Conservation (phyloP, 2,113 vertebrate species). For the Accipiter virgatus region DNA sequence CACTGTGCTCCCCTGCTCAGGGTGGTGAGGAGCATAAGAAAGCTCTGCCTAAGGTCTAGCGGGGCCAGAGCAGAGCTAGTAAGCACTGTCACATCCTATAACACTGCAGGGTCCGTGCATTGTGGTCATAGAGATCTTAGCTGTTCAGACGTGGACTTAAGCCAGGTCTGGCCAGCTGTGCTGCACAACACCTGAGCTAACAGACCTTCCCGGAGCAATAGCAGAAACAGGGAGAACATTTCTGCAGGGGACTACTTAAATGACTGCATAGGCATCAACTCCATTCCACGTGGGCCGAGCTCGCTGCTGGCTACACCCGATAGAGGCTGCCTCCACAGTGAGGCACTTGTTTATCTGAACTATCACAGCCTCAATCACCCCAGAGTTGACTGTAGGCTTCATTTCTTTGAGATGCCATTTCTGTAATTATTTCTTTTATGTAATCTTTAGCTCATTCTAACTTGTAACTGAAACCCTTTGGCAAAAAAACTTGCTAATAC, state of each 20-base stretch:
- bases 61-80: not conserved
- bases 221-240: not conserved
- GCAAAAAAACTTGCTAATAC: not conserved
- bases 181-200: not conserved
- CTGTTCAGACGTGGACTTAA: not conserved
- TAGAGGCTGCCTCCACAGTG: not conserved
- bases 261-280: not conserved
- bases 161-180: not conserved
- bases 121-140: not conserved
- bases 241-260: not conserved
- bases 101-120: not conserved
- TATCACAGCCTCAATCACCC: not conserved
- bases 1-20: not conserved
- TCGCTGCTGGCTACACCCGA: not conserved
- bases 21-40: not conserved
- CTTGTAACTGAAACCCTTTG: not conserved
- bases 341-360: not conserved
- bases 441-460: conserved; percentile 3
- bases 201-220: not conserved
- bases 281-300: not conserved
- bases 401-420: not conserved
- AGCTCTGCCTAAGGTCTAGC: not conserved
- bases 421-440: not conserved
- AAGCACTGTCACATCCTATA: not conserved
- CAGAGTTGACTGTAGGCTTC: not conserved